Percentiles rank a stretch among this genome's conserved stretches.
These are phyloP conservation scores for Catharus ustulatus DNA, from an alignment of 2,797 vertebrate genomes.

Conservation along the genomic window DNA sequence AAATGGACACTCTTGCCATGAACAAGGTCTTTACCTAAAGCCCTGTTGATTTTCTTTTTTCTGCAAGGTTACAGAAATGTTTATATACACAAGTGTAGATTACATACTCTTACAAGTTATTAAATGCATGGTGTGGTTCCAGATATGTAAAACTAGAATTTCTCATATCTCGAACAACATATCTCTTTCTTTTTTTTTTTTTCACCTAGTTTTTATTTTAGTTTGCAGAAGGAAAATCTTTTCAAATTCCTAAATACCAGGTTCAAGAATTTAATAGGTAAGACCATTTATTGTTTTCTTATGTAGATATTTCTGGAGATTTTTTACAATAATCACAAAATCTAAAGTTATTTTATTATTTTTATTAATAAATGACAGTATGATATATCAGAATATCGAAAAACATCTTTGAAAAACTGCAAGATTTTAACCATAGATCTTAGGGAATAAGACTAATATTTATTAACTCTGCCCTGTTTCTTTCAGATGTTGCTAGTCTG, in stretches of 20 bases:
- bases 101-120: not conserved
- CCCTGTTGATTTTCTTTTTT: not conserved
- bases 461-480: not conserved
- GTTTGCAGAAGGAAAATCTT: not conserved
- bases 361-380: not conserved
- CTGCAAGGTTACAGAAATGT: not conserved
- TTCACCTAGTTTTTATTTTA: not conserved
- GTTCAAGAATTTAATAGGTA: not conserved
- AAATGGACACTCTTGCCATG: not conserved
- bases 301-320: not conserved
- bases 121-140: not conserved
- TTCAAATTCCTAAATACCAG: not conserved
- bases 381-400: not conserved
- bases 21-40: not conserved
- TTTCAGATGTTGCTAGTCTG: not conserved
- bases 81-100: not conserved
- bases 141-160: not conserved
- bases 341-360: not conserved
- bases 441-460: not conserved
- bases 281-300: not conserved
- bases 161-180: not conserved
- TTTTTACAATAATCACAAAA: not conserved
- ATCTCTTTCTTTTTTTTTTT: not conserved
- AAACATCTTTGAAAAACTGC: not conserved
- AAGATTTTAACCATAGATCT: not conserved